Base-by-base conservation (phyloP, 1,140 invertebrate species). In the Ips typographus region DNA sequence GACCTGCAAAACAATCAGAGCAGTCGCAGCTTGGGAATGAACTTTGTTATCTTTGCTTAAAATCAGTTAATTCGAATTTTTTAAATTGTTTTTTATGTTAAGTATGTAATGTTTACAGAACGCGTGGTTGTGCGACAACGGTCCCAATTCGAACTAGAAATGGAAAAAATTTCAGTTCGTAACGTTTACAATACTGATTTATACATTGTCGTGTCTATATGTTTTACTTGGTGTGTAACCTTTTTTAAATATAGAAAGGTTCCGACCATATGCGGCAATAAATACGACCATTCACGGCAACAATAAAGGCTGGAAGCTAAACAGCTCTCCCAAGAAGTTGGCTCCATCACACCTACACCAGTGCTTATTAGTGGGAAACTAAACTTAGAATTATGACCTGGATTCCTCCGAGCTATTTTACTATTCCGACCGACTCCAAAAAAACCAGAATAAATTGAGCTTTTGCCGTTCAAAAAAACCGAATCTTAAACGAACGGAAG, bases 1-100 rank as follows among this genome's bases (percentile, higher is more conserved):
- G 65, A 60, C 65, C 56, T 41, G 57, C 40, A 51, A 67, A 66
- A 66, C 64, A 66, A 66, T 66, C 64, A 41, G 64, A 67, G 56
- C 56, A 67, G 52, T 59, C 60, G 59, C 40, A 41, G 40, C 65
- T 53, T 59, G 64, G 38, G 57, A 67, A 40, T 40, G 7, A 49
- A 67, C 4, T 40, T 38, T 57, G 22, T 63, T 67, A 67, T 67
- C 65, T 67, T 7, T 3, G 36, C 6, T 3, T 51, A n/a, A 7
- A 8, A 67, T 67, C 65, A 58, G 53, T 41, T 65, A 65, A 65
- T 65, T 65, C 39, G 56, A 65, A 55, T 42, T 65, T 65, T 65
- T 2, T 22, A 22, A 22, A 22, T 22, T 22, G 22, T 22, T 22
- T 22, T 22, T 22, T 22, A 22, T 22, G 22, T 22, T 22, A 22